A percentile compares a stretch with the other conserved stretches of the same genome.
Conservation (phyloP, 2,888 invertebrate species). For the Boloria selene region DNA sequence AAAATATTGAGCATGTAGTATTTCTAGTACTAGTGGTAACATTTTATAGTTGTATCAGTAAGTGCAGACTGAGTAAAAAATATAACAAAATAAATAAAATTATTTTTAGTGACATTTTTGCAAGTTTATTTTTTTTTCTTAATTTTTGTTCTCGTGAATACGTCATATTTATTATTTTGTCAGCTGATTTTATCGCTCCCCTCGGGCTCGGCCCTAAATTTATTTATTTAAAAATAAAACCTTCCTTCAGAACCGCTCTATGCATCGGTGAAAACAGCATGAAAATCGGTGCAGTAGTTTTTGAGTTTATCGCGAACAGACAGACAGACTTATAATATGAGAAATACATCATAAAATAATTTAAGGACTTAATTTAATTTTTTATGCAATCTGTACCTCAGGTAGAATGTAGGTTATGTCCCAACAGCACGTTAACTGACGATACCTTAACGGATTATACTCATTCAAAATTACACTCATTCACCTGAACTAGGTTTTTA, state of each 20-base stretch:
- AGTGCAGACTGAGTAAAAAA: too few relatives aligned
- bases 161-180: too few relatives aligned
- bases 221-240: too few relatives aligned
- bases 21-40: conserved; percentile 41
- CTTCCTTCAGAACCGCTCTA: too few relatives aligned
- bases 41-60: conserved; percentile 33
- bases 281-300: too few relatives aligned
- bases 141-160: background rate
- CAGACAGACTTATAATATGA: too few relatives aligned
- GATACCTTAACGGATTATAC: conserved; percentile 53
- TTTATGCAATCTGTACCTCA: conserved; percentile 48
- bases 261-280: too few relatives aligned
- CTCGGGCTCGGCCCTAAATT: too few relatives aligned
- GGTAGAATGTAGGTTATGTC: conserved; percentile 65
- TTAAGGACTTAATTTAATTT: background rate
- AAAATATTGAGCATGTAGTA: conserved; percentile 53
- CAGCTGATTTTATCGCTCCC: too few relatives aligned
- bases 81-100: background rate
- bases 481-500: conserved; percentile 28
- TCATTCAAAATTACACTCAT: conserved; percentile 46
- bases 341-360: too few relatives aligned
- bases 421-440: conserved; percentile 49
- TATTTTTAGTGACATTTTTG: background rate
- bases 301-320: too few relatives aligned
- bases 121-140: background rate